Evolutionary conservation across 2,797 vertebrate genomes (phyloP), one percentile per base, ranked within the genome.

Genomic region (Fundulus diaphanus): DNA sequence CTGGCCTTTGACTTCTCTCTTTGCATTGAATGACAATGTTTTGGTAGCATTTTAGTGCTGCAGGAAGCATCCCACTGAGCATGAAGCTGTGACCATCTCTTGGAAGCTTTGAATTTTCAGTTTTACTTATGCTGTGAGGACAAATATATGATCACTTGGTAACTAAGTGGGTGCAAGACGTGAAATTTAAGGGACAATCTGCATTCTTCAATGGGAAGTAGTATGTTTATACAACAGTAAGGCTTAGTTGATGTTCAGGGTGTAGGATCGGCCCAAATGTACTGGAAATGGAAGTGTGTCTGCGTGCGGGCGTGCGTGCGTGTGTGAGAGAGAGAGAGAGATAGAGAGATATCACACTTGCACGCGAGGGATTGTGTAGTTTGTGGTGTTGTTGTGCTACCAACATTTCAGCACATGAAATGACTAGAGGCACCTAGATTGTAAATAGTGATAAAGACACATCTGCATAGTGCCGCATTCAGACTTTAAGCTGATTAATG

Each of bases 11-110:
- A 80, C 82, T 85, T 74, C 76, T 74, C 18, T 76, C 68, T 29
- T 78, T 56, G 84, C 80, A 63, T 63, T 82, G 88, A 88, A 92
- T 89, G 87, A 81, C 85, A 92, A 90, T 90, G 87, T 87, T 87
- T 84, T 83, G 80, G 76, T 72, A 61, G 72, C 74, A 63, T 82
- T 88, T 85, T 85, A 81, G 29, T 68, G 71, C 76, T 84, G 73
- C 73, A 78, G 81, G 87, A 81, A 86, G 77, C 81, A 48, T 91
- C 83, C 77, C 87, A 82, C 87, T 65, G 80, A 84, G 85, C 27
- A n/a, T 69, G 73, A 89, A 90, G 88, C n/a, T n/a, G 88, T 89
- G 88, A 90, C 87, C 82, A 81, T 88, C 74, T 42, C 72, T 70
- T 73, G 18, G 70, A 78, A 80, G 81, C 63, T 87, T 75, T 76